Conservation (phyloP, 2,113 vertebrate genomes). For the Capreolus pygargus region DNA sequence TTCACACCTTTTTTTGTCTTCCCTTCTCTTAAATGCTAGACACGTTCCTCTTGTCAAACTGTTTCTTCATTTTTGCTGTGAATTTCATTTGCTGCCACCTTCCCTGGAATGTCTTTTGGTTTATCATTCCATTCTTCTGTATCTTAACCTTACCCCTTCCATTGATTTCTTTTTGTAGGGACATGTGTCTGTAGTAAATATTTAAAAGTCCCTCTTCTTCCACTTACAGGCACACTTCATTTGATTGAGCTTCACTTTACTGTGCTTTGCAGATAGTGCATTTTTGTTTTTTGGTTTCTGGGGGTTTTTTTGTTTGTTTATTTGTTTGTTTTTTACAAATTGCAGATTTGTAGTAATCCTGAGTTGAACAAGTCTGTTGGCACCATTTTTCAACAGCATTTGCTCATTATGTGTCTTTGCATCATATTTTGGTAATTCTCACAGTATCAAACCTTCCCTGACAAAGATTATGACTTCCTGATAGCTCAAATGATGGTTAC, state of each 20-base stretch:
- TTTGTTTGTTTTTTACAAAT: neutral
- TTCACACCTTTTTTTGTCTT: neutral
- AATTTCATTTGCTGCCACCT: neutral
- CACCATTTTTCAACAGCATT: neutral
- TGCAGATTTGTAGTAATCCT: neutral
- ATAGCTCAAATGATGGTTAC: neutral
- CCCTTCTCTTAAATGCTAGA: neutral
- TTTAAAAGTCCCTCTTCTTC: neutral
- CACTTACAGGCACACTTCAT: neutral
- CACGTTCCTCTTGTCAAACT: neutral
- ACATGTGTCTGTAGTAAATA: neutral
- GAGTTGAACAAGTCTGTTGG: neutral
- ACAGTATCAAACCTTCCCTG: neutral
- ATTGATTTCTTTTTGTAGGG: neutral
- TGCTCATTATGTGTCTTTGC: neutral
- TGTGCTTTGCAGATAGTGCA: neutral
- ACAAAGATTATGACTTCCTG: neutral
- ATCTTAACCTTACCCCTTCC: neutral
- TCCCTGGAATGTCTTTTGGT: neutral
- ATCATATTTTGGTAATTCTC: neutral
- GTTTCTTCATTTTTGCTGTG: neutral
- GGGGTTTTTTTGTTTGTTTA: neutral
- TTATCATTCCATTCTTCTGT: neutral
- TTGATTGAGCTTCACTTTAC: neutral
- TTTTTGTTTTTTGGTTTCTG: neutral